These are phyloP conservation scores for Aldabrachelys gigantea DNA, from an alignment of 2,113 vertebrate genomes.

Conservation along the genomic window DNA sequence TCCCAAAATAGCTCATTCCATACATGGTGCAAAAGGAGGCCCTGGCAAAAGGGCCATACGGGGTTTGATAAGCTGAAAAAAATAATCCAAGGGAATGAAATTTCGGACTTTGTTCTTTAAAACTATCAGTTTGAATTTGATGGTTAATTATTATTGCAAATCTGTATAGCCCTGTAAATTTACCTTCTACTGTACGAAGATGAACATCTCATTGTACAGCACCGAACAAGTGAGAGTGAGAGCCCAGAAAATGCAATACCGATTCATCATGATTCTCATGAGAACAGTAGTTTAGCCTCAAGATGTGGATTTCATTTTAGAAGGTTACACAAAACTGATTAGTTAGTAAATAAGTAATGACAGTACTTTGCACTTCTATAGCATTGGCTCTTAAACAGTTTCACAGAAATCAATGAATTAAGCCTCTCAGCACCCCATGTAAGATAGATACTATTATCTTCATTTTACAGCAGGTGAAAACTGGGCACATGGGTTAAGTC, in stretches of 20 bases:
- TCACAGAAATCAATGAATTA: background rate
- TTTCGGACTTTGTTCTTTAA: background rate
- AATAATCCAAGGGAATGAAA: background rate
- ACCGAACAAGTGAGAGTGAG: background rate
- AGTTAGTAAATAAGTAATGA: background rate
- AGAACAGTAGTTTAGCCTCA: background rate
- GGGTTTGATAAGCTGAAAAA: background rate
- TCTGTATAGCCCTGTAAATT: background rate
- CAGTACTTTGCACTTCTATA: background rate
- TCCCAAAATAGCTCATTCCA: background rate
- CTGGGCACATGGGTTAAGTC: background rate
- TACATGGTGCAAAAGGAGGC: background rate
- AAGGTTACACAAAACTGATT: background rate
- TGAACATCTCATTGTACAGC: fast-evolving
- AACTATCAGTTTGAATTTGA: background rate
- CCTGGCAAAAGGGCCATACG: background rate
- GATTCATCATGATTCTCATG: background rate
- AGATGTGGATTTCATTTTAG: background rate
- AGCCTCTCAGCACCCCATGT: background rate
- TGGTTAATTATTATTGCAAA: background rate
- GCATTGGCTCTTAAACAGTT: background rate
- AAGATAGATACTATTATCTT: background rate
- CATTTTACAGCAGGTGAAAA: background rate
- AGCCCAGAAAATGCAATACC: background rate
- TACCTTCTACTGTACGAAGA: background rate